Conservation (phyloP, 2,888 invertebrate genomes). For the Craniophora ligustri region DNA sequence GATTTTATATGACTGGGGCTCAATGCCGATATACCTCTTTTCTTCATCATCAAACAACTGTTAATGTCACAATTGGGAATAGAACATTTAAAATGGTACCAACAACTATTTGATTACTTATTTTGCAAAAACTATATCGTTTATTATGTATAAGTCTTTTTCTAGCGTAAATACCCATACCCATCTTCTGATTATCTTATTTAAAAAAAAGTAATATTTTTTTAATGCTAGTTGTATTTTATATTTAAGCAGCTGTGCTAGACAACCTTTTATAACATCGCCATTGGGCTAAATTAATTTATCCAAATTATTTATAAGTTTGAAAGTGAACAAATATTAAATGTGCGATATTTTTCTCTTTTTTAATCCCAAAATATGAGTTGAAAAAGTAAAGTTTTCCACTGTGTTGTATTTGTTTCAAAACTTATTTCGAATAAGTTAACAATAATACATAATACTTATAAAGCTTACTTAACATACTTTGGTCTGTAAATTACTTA, state of each 20-base stretch:
- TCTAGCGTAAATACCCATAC: too few species aligned
- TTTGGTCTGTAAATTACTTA: conserved; percentile 8
- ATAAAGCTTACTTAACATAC: conserved; percentile 2
- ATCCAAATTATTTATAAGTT: not conserved
- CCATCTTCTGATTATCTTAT: too few species aligned
- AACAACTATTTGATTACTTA: too few species aligned
- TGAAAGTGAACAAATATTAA: not conserved
- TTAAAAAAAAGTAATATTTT: too few species aligned
- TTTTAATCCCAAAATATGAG: not conserved
- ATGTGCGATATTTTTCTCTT: not conserved
- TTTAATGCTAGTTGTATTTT: not conserved
- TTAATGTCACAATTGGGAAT: too few species aligned
- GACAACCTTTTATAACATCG: not conserved
- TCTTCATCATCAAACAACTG: too few species aligned
- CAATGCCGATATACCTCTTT: too few species aligned
- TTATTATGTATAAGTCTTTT: too few species aligned
- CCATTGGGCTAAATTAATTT: not conserved
- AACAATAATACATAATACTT: not conserved
- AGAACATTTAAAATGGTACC: too few species aligned
- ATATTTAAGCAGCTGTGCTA: not conserved
- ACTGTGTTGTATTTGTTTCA: not conserved
- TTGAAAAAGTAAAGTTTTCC: not conserved
- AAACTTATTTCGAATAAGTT: not conserved
- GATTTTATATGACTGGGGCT: too few species aligned
- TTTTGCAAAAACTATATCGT: too few species aligned